Percentiles rank a stretch among this genome's conserved stretches.
These are phyloP conservation scores for Neolamprologus devosi DNA, from an alignment of 2,113 vertebrate species.

Conservation along the genomic window DNA sequence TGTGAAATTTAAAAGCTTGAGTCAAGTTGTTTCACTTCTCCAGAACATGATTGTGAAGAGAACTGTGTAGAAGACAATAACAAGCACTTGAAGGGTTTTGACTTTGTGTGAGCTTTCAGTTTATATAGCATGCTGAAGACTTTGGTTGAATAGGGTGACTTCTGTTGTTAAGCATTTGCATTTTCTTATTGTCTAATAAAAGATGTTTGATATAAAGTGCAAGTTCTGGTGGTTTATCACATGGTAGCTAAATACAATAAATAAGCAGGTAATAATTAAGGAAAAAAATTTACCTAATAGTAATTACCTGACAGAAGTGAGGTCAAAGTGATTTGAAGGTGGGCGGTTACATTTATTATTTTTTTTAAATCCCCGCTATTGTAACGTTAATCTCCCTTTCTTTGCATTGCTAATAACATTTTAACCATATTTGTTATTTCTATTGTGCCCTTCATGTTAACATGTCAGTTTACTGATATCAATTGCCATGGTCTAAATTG, in stretches of 20 bases:
- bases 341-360: neutral
- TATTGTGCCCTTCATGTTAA: neutral
- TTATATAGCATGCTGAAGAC: neutral
- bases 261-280: neutral
- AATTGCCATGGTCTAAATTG: neutral
- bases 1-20: neutral
- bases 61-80: neutral
- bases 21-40: neutral
- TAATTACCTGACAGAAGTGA: neutral
- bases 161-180: neutral
- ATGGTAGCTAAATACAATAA: neutral
- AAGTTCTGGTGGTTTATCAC: neutral
- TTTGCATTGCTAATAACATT: neutral
- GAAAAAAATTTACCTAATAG: neutral
- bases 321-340: neutral
- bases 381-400: neutral
- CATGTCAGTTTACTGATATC: neutral
- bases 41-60: neutral
- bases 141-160: neutral
- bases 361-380: neutral
- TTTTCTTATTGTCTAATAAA: neutral
- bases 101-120: neutral
- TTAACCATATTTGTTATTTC: neutral
- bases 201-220: neutral
- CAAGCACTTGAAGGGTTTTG: neutral